These are phyloP conservation scores for Muscina levida DNA, from an alignment of 2,888 invertebrate genomes.

Conservation along the genomic window DNA sequence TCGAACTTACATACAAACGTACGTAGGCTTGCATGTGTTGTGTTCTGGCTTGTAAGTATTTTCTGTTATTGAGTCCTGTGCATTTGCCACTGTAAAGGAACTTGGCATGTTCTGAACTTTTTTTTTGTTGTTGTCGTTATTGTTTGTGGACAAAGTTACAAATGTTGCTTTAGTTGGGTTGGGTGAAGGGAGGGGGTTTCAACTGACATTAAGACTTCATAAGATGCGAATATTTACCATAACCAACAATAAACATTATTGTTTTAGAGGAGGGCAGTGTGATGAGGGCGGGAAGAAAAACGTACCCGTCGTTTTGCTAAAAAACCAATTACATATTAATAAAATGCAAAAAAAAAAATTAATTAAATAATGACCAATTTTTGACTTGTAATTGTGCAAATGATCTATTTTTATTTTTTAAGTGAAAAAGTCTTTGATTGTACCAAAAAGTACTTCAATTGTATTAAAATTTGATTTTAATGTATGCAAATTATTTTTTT, in stretches of 20 bases:
- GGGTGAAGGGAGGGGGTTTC: not conserved
- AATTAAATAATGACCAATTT: no score
- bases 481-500: no score
- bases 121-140: constrained; percentile 18
- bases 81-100: constrained; percentile 11
- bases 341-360: no score
- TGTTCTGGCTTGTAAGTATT: no score
- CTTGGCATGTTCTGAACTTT: constrained; percentile 13
- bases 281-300: not conserved
- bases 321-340: no score
- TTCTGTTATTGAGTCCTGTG: not conserved
- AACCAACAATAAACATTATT: constrained; percentile 53
- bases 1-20: not conserved
- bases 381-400: no score
- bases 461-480: no score
- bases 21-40: not conserved
- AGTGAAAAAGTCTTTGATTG: no score
- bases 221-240: constrained; percentile 25
- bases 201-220: constrained; percentile 59
- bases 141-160: constrained; percentile 51
- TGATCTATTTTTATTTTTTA: no score
- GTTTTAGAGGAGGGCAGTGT: not conserved
- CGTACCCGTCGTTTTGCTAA: no score
- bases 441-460: no score
- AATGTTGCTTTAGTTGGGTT: constrained; percentile 28